Evolutionary conservation across 2,113 vertebrate species (phyloP).

Genomic region (Myodes glareolus): DNA sequence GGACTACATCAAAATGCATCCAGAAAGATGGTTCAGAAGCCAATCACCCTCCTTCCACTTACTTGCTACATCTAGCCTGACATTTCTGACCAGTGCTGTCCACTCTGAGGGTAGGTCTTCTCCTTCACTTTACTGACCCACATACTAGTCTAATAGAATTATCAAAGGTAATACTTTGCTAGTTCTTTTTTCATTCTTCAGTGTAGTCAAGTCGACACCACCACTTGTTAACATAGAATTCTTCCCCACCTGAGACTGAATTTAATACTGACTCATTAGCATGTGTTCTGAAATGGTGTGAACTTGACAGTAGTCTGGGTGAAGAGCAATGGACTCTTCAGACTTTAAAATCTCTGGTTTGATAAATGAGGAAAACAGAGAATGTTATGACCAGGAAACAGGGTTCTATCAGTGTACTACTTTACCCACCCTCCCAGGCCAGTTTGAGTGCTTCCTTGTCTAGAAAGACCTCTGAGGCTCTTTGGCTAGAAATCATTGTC

Average conservation of each 20-base stretch:
- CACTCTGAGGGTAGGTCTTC: neutral
- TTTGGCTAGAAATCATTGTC: neutral
- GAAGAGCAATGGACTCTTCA: accelerated
- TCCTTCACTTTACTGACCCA: neutral
- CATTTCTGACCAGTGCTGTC: neutral
- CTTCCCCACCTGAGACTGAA: neutral
- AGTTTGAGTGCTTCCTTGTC: neutral
- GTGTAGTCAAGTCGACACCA: neutral
- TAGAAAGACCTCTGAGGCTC: neutral
- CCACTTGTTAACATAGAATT: neutral
- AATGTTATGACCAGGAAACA: no score
- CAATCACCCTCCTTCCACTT: no score
- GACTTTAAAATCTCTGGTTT: neutral
- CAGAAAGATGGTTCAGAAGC: neutral
- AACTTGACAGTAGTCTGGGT: neutral
- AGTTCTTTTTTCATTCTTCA: neutral
- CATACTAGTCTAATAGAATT: neutral
- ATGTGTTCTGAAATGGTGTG: accelerated
- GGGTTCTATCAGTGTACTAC: accelerated
- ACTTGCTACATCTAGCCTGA: neutral
- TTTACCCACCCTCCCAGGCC: neutral
- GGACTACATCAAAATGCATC: neutral
- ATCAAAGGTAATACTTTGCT: neutral
- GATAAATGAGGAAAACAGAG: neutral
- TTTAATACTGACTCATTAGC: neutral